Evolutionary conservation across 2,888 invertebrate genomes (phyloP).

Genomic region (Thera obeliscata): DNA sequence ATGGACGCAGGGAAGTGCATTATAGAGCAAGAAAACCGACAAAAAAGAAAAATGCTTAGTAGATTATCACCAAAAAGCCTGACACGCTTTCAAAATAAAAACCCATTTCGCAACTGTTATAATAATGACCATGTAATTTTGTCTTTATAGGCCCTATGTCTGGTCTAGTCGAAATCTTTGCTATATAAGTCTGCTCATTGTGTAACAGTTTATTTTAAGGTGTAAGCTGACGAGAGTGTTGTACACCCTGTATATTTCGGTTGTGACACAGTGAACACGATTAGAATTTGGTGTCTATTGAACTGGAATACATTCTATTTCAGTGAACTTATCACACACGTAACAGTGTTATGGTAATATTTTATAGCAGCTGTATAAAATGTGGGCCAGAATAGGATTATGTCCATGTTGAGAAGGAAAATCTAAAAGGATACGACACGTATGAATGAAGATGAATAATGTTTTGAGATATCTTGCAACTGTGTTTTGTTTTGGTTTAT

Average conservation of each 20-base stretch:
- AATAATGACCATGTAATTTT: no score
- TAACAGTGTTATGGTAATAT: background rate
- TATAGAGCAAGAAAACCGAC: no score
- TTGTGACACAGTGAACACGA: conserved; percentile 2
- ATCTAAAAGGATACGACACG: background rate
- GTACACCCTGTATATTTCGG: conserved; percentile 1
- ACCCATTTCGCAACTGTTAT: no score
- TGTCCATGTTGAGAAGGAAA: background rate
- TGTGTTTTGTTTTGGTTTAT: background rate
- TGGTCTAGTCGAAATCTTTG: no score
- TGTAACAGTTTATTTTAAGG: no score
- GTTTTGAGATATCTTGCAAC: background rate
- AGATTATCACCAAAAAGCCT: no score
- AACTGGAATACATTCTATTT: conserved; percentile 7
- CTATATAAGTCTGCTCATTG: no score
- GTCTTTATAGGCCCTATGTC: no score
- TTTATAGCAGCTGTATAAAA: background rate
- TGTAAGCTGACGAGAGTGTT: no score
- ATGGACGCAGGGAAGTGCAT: no score
- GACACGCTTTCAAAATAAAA: no score
- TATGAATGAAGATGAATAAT: background rate
- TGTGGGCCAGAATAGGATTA: background rate
- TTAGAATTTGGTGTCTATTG: conserved; percentile 5
- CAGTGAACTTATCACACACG: background rate
- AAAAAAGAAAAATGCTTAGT: no score